Evolutionary conservation across 2,113 vertebrate genomes (phyloP).

Genomic region (Pteruthius melanotis): DNA sequence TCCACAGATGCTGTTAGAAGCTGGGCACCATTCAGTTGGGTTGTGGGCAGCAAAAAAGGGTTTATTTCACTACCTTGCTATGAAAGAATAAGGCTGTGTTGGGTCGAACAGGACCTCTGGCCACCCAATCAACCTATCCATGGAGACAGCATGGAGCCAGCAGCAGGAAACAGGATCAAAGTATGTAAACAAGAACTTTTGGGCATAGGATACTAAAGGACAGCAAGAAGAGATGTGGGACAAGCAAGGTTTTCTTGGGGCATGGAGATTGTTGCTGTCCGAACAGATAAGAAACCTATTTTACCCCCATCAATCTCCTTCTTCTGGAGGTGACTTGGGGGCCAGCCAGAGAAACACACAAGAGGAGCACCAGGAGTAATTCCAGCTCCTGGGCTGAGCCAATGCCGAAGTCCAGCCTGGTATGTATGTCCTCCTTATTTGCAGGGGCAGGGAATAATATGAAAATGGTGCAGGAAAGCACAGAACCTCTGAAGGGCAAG

Average conservation of each 20-base stretch:
- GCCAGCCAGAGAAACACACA: fast-evolving
- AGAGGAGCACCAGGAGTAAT: background rate
- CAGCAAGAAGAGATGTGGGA: background rate
- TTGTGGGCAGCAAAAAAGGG: background rate
- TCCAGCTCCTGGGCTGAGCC: background rate
- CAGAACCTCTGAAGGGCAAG: background rate
- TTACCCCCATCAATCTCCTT: background rate
- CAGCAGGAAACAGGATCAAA: background rate
- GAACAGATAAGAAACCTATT: background rate
- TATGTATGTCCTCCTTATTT: background rate
- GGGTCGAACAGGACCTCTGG: background rate
- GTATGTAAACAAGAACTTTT: background rate
- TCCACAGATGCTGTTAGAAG: background rate
- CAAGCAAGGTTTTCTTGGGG: background rate
- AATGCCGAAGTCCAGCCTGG: background rate
- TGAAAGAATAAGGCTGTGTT: background rate
- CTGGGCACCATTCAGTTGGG: fast-evolving
- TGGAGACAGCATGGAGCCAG: background rate
- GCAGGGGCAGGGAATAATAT: background rate
- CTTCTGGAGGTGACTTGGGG: background rate
- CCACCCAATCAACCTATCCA: background rate
- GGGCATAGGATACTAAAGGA: background rate
- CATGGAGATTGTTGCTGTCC: background rate
- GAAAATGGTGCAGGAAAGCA: background rate
- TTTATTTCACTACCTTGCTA: background rate